Percentiles rank a stretch among this genome's conserved stretches.
Conservation (phyloP, 2,113 vertebrate species). For the Psittacula cyanocephala region DNA sequence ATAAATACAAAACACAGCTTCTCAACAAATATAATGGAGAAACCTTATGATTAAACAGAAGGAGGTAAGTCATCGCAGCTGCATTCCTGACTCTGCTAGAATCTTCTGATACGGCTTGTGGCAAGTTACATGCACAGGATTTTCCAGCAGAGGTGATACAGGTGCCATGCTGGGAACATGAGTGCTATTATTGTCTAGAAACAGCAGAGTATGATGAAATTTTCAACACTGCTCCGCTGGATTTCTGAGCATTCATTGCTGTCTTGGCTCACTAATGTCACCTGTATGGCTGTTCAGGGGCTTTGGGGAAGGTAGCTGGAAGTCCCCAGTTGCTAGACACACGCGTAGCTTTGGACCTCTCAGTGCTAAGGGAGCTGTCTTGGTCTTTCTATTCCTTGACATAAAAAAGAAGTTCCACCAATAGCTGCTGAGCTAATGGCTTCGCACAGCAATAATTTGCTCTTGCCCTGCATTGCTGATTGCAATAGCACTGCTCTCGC, state of each 20-base stretch:
- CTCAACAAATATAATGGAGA: not conserved
- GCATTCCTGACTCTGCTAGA: not conserved
- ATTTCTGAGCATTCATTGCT: not conserved
- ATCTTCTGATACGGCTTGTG: not conserved
- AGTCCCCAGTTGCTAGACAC: not conserved
- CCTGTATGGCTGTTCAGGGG: not conserved
- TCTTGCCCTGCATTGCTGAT: not conserved
- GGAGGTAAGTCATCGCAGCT: not conserved
- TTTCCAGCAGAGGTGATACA: not conserved
- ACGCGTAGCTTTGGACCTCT: not conserved
- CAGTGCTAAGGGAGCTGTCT: not conserved
- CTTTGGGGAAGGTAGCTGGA: not conserved
- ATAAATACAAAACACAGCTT: constrained; percentile 12
- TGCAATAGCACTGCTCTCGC: not conserved
- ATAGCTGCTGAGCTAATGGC: not conserved
- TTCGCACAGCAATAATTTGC: not conserved
- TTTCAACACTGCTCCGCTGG: not conserved
- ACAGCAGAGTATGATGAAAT: not conserved
- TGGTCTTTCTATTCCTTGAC: not conserved
- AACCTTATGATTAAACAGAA: constrained; percentile 5
- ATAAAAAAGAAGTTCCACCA: not conserved
- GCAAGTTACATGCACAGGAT: not conserved
- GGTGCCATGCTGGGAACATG: not conserved
- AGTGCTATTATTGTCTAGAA: not conserved
- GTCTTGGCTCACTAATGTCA: not conserved